Percentiles rank a stretch among this genome's conserved stretches.
phyloP scores from a whole-genome alignment of 1,140 invertebrate species.

The Calephelis virginiensis region DNA sequence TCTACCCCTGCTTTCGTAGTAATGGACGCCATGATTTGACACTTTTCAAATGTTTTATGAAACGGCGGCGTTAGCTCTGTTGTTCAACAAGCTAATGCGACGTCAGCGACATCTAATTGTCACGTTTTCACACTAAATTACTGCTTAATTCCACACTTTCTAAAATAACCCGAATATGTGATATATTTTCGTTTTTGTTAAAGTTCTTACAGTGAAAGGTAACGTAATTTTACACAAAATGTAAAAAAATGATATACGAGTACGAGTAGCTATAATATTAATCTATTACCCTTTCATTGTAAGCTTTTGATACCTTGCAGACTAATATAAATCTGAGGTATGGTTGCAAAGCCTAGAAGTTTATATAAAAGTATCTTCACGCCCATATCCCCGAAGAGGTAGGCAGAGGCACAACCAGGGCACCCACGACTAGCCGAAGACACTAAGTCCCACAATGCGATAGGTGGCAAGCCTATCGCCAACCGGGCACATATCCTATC shows the following conservation, averaged over 20 bases:
- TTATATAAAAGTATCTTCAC: too few species aligned
- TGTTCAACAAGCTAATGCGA: slow-evolving; percentile 49
- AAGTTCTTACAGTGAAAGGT: slow-evolving; percentile 46
- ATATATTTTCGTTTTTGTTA: slow-evolving; percentile 40
- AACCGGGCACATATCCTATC: too few species aligned
- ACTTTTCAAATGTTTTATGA: slow-evolving; percentile 71
- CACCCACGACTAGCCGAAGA: too few species aligned
- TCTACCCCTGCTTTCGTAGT: slow-evolving; percentile 30
- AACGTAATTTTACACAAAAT: slow-evolving; percentile 16
- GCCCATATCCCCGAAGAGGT: too few species aligned
- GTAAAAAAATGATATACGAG: not conserved
- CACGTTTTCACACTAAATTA: slow-evolving; percentile 68
- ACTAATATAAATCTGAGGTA: too few species aligned
- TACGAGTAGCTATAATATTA: too few species aligned
- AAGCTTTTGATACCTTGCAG: too few species aligned
- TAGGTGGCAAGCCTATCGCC: too few species aligned
- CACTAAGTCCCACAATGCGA: too few species aligned
- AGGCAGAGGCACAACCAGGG: too few species aligned
- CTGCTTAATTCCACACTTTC: slow-evolving; percentile 67
- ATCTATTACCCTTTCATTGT: too few species aligned
- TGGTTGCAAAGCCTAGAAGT: too few species aligned
- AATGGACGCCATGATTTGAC: slow-evolving; percentile 71
- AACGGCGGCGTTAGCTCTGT: slow-evolving; percentile 47
- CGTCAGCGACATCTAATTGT: slow-evolving; percentile 56
- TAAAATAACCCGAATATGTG: slow-evolving; percentile 55